These are phyloP conservation scores for Perithous albicinctus DNA, from an alignment of 2,888 invertebrate species.

Conservation along the genomic window DNA sequence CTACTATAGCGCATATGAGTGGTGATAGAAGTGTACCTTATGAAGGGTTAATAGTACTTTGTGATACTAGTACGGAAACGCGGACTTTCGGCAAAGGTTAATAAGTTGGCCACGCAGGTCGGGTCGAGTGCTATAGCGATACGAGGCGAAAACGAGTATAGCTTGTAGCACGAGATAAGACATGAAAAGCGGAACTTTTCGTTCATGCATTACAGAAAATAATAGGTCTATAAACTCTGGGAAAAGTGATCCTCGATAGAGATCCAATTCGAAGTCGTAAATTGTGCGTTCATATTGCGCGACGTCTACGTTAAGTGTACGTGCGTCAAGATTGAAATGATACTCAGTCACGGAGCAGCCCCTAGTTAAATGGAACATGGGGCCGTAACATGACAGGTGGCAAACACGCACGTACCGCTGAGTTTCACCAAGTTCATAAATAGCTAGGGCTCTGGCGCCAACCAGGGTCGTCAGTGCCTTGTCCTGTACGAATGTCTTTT, in stretches of 20 bases:
- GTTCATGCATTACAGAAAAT: not conserved
- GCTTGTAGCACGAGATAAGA: too few relatives aligned
- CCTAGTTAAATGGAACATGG: slow-evolving; percentile 18
- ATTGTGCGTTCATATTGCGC: slow-evolving; percentile 26
- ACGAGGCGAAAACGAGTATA: too few relatives aligned
- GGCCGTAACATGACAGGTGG: slow-evolving; percentile 46
- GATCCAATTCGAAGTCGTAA: slow-evolving; percentile 18
- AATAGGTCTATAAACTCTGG: not conserved
- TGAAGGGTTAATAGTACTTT: too few relatives aligned
- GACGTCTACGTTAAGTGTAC: slow-evolving; percentile 26
- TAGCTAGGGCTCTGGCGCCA: slow-evolving; percentile 55
- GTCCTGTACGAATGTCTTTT: slow-evolving; percentile 45
- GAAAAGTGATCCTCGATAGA: not conserved
- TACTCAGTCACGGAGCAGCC: slow-evolving; percentile 25
- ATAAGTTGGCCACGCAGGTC: too few relatives aligned
- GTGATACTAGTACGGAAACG: too few relatives aligned
- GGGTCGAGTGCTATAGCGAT: too few relatives aligned
- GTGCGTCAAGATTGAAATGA: slow-evolving; percentile 46
- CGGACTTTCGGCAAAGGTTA: too few relatives aligned
- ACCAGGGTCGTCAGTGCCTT: slow-evolving; percentile 48
- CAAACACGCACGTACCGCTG: slow-evolving; percentile 46
- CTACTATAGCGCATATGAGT: too few relatives aligned
- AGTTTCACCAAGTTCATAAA: slow-evolving; percentile 49
- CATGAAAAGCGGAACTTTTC: too few relatives aligned
- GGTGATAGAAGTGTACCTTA: too few relatives aligned